Evolutionary conservation across 1,140 invertebrate genomes (phyloP), one percentile per base, ranked within the genome.

Genomic region (Harpegnathos saltator): DNA sequence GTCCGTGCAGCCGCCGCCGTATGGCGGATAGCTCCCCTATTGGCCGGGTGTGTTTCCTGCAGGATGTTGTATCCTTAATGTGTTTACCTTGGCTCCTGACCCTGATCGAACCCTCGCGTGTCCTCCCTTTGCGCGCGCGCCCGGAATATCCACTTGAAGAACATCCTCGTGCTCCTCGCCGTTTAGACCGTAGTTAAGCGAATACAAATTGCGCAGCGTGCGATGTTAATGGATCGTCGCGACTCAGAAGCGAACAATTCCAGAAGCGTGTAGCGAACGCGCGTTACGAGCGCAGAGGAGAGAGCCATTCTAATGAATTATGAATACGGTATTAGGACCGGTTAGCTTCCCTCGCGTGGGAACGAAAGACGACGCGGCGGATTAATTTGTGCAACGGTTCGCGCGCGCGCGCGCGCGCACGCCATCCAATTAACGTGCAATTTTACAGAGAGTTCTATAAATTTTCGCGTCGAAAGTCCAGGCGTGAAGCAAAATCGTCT

Each of bases 71-170:
- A 91, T 89, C 85, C 88, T 85, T 92, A 92, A 92, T 92, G 92
- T 92, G 90, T 92, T 92, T 92, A 91, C 91, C 86, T 90, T 91
- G 85, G 87, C 90, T 87, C 83, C 88, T 87, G 88, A 91, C 86
- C 90, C 90, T 69, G 89, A 85, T 89, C 80, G 89, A 84, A 84
- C 85, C 82, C 80, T 68, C 63, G 68, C 19, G 68, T 48, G 61
- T 71, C 68, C 82, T 71, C 83, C 83, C 58, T 74, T 62, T 69
- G 61, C 38, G 56, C 24, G 24, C 22, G n/a, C 15, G 29, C 66
- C n/a, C 19, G 33, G 33, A 69, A 58, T 80, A 72, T 58, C 75
- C 44, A 68, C 73, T 61, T 44, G 50, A 63, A 29, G 22, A 26
- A 71, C 75, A n/a, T 59, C 58, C 71, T 38, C 58, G 22, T 74